A percentile compares a stretch with the other conserved stretches of the same genome.
Conservation (phyloP, 1,140 invertebrate species). For the Pogonognathellus flavescens region DNA sequence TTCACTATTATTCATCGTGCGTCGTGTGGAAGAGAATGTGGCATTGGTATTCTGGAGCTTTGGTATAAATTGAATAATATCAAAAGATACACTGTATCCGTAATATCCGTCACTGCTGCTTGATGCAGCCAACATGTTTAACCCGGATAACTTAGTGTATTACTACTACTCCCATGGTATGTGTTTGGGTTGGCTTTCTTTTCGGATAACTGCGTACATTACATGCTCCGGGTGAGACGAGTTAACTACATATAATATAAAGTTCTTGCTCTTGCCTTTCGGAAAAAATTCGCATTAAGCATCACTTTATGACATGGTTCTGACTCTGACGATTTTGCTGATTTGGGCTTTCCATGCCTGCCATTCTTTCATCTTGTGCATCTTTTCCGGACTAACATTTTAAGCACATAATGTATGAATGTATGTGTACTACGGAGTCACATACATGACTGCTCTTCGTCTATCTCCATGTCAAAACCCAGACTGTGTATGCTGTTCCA, state of each 20-base stretch:
- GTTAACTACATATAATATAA: constrained; percentile 19
- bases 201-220: neutral
- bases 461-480: neutral
- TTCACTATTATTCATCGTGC: no score
- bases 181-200: no score
- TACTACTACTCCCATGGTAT: no score
- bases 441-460: neutral
- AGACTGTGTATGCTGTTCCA: neutral
- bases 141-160: no score
- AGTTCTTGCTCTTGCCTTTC: constrained; percentile 13
- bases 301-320: constrained; percentile 38
- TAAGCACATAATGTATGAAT: constrained; percentile 37
- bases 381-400: constrained; percentile 21
- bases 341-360: constrained; percentile 33
- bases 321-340: constrained; percentile 46
- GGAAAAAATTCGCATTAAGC: constrained; percentile 41
- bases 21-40: no score
- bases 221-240: neutral
- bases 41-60: no score
- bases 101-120: no score
- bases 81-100: no score
- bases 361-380: constrained; percentile 41
- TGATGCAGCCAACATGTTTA: no score
- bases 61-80: no score
- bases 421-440: neutral